These are phyloP conservation scores for Dorcus hopei DNA, from an alignment of 2,888 invertebrate species.

Conservation along the genomic window DNA sequence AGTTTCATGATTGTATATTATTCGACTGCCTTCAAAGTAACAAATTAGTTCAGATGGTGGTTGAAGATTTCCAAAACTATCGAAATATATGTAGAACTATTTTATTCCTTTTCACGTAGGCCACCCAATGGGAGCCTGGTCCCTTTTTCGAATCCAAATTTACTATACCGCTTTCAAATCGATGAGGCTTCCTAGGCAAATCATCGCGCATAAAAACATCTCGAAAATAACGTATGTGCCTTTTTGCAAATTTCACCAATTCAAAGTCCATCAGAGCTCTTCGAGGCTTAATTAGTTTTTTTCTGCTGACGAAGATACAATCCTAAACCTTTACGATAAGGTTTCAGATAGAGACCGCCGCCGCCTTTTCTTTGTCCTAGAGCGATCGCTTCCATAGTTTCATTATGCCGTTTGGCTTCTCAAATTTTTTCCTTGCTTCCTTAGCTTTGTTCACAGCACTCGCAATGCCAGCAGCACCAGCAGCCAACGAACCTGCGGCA, in stretches of 20 bases:
- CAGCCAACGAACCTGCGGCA: constrained; percentile 25
- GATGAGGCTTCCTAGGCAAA: constrained; percentile 19
- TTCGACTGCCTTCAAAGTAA: constrained; percentile 15
- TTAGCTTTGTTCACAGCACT: too few relatives aligned
- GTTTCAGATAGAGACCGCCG: constrained; percentile 25
- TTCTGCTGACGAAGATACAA: constrained; percentile 21
- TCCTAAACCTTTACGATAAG: constrained; percentile 28
- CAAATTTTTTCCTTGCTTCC: constrained; percentile 23
- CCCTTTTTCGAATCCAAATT: constrained; percentile 34
- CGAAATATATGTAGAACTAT: constrained; percentile 33
- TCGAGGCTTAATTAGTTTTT: constrained; percentile 24
- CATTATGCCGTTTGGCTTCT: constrained; percentile 31
- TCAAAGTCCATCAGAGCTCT: constrained; percentile 28
- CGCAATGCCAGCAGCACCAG: constrained; percentile 28
- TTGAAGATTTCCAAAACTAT: constrained; percentile 15
- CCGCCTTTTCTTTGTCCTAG: constrained; percentile 31
- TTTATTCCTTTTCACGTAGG: constrained; percentile 35
- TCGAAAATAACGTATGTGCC: constrained; percentile 24
- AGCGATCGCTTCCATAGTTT: constrained; percentile 30
- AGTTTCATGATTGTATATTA: constrained; percentile 11
- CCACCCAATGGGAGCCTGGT: too few relatives aligned
- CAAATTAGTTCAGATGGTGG: constrained; percentile 11
- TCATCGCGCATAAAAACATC: constrained; percentile 33
- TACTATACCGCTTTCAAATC: constrained; percentile 32
- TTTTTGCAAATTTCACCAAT: constrained; percentile 20